Conservation (phyloP, 2,113 vertebrate species). For the Macquaria ambigua region DNA sequence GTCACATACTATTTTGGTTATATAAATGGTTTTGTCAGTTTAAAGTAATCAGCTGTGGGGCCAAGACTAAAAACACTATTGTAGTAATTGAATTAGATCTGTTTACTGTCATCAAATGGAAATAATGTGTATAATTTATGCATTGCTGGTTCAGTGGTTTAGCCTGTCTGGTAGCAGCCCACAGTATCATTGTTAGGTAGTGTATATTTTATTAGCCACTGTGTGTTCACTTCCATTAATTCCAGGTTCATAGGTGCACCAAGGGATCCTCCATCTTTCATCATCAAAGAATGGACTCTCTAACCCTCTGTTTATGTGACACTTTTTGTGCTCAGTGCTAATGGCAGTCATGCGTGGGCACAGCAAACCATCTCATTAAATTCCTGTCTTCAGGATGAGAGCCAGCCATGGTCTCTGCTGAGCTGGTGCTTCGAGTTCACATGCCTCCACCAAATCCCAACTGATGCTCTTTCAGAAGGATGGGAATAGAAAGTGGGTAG, state of each 20-base stretch:
- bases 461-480: conserved; percentile 1
- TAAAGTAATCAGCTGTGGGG: neutral
- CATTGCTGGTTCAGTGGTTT: conserved; percentile 13
- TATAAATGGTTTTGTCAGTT: neutral
- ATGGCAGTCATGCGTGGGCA: conserved; percentile 43
- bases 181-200: neutral
- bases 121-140: conserved; percentile 17
- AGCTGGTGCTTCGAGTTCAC: conserved; percentile 41
- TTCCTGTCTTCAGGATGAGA: conserved; percentile 38
- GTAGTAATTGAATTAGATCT: conserved; percentile 2
- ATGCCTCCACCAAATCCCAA: conserved; percentile 36
- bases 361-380: conserved; percentile 63
- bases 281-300: conserved; percentile 57
- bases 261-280: conserved; percentile 8
- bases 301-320: conserved; percentile 52
- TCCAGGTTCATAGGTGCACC: conserved; percentile 27
- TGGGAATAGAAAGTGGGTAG: neutral
- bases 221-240: conserved; percentile 48
- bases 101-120: neutral
- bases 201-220: conserved; percentile 27
- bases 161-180: neutral
- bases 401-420: conserved; percentile 41
- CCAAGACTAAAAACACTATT: neutral
- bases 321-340: conserved; percentile 45
- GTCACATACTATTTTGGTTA: neutral